Evolutionary conservation across 2,113 vertebrate genomes (phyloP).

Genomic region (Lipophrys pholis): DNA sequence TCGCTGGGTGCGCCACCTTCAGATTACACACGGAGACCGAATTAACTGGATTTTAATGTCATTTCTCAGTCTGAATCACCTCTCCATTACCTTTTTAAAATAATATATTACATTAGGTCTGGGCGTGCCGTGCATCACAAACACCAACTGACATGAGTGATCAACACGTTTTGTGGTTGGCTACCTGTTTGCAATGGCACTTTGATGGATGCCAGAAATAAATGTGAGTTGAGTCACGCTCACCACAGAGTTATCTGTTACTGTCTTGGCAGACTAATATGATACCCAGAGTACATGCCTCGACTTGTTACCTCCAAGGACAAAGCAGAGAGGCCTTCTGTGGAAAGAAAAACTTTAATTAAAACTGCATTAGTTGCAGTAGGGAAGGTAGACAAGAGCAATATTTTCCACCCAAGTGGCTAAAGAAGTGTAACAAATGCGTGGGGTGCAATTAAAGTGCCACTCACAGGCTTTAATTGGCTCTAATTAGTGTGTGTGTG

Average conservation of each 20-base stretch:
- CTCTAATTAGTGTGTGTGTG: constrained; percentile 37
- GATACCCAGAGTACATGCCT: constrained; percentile 27
- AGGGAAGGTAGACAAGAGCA: constrained; percentile 50
- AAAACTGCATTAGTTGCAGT: constrained; percentile 62
- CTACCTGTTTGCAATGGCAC: constrained; percentile 37
- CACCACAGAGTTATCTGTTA: constrained; percentile 43
- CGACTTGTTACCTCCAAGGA: constrained; percentile 42
- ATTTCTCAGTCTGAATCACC: background rate
- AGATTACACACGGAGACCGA: constrained; percentile 14
- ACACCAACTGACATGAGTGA: constrained; percentile 24
- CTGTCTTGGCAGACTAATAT: constrained; percentile 37
- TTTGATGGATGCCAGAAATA: constrained; percentile 39
- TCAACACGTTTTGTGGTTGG: constrained; percentile 38
- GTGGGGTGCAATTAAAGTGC: constrained; percentile 53
- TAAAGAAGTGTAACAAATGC: constrained; percentile 59
- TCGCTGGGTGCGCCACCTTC: background rate
- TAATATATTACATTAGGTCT: background rate
- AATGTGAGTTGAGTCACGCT: constrained; percentile 39
- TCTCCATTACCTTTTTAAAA: background rate
- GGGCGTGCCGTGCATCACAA: constrained; percentile 19
- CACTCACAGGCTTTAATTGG: constrained; percentile 56
- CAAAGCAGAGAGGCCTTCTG: constrained; percentile 28
- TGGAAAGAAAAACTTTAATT: constrained; percentile 63
- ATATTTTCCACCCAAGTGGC: constrained; percentile 55
- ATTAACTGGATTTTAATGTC: background rate